Conservation (phyloP, 2,113 vertebrate genomes). For the Stercorarius parasiticus region DNA sequence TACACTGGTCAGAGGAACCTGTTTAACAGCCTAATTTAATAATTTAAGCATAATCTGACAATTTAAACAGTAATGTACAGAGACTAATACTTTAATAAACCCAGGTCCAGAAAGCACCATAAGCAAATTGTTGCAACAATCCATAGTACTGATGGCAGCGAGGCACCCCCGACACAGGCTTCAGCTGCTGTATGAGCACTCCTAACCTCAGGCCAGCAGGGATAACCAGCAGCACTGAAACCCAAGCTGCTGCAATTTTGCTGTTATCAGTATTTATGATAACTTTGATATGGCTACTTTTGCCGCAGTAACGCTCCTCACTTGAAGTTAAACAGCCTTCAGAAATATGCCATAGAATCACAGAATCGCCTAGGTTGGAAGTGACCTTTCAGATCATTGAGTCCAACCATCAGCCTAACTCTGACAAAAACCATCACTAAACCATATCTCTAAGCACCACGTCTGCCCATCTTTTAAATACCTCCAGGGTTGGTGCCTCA, state of each 20-base stretch:
- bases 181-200: not conserved
- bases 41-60: not conserved
- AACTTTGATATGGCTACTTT: not conserved
- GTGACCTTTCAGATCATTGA: no score
- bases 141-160: rapidly evolving
- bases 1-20: not conserved
- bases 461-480: no score
- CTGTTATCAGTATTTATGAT: not conserved
- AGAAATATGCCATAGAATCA: not conserved
- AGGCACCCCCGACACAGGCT: not conserved
- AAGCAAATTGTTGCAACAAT: not conserved
- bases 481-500: no score
- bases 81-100: not conserved
- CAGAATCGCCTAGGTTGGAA: no score
- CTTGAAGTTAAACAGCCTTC: not conserved
- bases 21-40: not conserved
- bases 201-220: not conserved
- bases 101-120: not conserved
- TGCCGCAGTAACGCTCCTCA: not conserved
- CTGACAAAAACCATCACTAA: no score
- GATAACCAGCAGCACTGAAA: not conserved
- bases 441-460: no score
- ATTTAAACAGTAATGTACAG: not conserved
- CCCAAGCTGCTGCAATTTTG: not conserved
- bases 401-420: no score